A percentile compares a stretch with the other conserved stretches of the same genome.
phyloP scores from a whole-genome alignment of 1,140 invertebrate species.

The Nephila pilipes region DNA sequence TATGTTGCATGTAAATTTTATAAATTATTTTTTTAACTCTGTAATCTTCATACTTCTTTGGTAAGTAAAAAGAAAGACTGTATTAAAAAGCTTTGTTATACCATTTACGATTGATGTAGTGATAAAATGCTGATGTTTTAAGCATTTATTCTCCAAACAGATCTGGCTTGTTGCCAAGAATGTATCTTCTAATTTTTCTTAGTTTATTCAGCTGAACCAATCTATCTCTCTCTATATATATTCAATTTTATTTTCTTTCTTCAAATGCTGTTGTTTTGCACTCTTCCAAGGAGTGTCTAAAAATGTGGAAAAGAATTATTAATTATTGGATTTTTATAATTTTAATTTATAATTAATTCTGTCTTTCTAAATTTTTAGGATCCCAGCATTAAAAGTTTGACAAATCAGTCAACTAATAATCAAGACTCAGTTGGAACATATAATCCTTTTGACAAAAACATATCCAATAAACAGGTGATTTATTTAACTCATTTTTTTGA shows the following conservation, averaged over 20 bases:
- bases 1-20: no score
- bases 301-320: no score
- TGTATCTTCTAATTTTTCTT: slow-evolving; percentile 15
- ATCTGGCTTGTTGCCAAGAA: neutral
- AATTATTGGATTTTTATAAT: neutral
- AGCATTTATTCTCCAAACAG: neutral
- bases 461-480: slow-evolving; percentile 29
- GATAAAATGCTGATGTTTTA: neutral
- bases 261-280: neutral
- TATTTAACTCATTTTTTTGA: neutral
- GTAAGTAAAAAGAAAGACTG: no score
- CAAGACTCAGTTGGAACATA: slow-evolving; percentile 59
- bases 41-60: no score
- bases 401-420: slow-evolving; percentile 34
- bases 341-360: neutral
- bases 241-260: neutral
- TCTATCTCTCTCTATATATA: neutral
- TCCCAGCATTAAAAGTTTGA: slow-evolving; percentile 67
- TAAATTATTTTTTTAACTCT: no score
- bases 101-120: neutral
- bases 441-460: slow-evolving; percentile 64
- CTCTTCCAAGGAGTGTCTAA: neutral
- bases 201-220: slow-evolving; percentile 27
- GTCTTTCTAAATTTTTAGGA: slow-evolving; percentile 31
- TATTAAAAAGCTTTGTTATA: no score